These are phyloP conservation scores for Prinia subflava DNA, from an alignment of 2,113 vertebrate species.

Conservation along the genomic window DNA sequence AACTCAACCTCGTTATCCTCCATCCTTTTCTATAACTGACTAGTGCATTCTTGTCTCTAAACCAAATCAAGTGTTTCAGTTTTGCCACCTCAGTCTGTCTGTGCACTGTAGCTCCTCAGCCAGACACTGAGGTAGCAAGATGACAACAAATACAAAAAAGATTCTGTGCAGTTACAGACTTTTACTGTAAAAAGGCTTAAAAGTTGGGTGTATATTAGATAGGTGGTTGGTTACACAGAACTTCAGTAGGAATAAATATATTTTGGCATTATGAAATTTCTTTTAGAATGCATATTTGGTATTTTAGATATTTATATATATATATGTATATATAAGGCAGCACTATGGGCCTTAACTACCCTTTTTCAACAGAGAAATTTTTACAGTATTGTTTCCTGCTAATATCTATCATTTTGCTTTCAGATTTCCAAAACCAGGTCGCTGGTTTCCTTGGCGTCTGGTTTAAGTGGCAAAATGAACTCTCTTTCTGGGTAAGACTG, in stretches of 20 bases:
- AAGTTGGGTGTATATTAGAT: not conserved
- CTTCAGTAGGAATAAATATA: not conserved
- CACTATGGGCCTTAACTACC: not conserved
- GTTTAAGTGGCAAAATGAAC: slow-evolving; percentile 3
- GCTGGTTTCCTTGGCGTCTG: slow-evolving; percentile 21
- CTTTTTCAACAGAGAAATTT: not conserved
- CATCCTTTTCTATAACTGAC: not conserved
- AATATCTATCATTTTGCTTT: not conserved
- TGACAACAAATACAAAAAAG: not conserved
- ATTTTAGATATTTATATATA: not conserved
- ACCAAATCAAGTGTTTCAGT: not conserved
- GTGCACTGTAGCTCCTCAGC: not conserved
- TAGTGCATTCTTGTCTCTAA: not conserved
- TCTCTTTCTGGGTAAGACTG: slow-evolving; percentile 52
- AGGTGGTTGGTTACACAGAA: not conserved
- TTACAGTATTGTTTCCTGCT: not conserved
- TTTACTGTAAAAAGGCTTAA: not conserved
- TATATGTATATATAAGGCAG: not conserved
- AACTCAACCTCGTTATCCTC: not conserved
- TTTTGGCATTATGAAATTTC: not conserved
- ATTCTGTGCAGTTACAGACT: not conserved
- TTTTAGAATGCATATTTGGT: not conserved
- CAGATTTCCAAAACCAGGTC: slow-evolving; percentile 66
- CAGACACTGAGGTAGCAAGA: not conserved
- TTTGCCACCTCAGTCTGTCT: not conserved